Percentiles rank a stretch among this genome's conserved stretches.
phyloP scores from a whole-genome alignment of 2,888 invertebrate genomes.

The Melolontha melolontha region DNA sequence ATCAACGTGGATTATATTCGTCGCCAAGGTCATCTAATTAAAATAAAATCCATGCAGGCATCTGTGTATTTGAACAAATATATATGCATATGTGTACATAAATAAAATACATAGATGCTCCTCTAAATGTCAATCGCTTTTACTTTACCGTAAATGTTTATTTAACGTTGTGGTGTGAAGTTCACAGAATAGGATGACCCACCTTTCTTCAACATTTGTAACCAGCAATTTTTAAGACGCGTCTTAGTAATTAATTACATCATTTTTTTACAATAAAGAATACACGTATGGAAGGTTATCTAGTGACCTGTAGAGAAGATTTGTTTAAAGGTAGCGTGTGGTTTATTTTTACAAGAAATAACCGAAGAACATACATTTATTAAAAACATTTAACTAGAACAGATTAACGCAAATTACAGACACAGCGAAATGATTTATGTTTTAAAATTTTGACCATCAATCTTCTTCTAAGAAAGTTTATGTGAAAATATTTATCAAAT shows the following conservation, averaged over 20 bases:
- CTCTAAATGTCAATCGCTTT: slow-evolving; percentile 25
- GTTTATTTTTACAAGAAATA: no score
- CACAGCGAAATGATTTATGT: no score
- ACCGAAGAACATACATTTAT: no score
- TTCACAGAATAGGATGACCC: neutral
- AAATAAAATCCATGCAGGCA: neutral
- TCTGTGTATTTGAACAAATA: slow-evolving; percentile 1
- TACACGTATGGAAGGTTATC: no score
- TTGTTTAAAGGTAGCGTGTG: no score
- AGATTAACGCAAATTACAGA: no score
- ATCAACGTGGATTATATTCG: neutral
- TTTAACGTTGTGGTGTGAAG: slow-evolving; percentile 15
- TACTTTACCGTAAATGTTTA: slow-evolving; percentile 22
- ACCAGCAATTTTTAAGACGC: neutral
- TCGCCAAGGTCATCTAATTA: slow-evolving; percentile 17
- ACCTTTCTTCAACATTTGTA: neutral
- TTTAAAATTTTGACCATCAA: no score
- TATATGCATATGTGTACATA: neutral
- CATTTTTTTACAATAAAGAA: no score
- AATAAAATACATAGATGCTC: neutral
- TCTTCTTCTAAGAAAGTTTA: no score
- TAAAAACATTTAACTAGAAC: no score
- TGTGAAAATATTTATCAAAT: no score
- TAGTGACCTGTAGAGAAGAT: no score
- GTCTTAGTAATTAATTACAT: neutral